Evolutionary conservation across 53 echinoderm and acorn worm species (phyloP).

Genomic region (Crossaster papposus): DNA sequence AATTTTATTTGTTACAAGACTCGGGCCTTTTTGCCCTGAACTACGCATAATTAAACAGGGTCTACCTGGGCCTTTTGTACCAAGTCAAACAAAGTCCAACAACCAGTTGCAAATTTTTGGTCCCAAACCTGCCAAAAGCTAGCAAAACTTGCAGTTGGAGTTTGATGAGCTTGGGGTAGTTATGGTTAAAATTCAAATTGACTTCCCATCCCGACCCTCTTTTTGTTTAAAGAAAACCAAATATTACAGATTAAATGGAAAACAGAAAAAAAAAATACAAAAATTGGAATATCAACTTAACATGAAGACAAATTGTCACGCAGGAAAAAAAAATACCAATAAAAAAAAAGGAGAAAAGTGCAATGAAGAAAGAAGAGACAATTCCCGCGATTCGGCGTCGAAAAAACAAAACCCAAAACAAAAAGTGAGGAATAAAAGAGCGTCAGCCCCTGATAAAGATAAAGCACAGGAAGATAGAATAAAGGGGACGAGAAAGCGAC

Average conservation of each 20-base stretch:
- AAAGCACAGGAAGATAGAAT: slow-evolving; percentile 38
- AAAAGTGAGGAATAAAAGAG: not conserved
- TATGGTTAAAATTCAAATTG: too few species aligned
- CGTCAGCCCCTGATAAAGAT: not conserved
- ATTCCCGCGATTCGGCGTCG: slow-evolving; percentile 13
- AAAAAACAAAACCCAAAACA: not conserved
- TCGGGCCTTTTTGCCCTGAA: too few species aligned
- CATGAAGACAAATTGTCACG: not conserved
- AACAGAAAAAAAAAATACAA: not conserved
- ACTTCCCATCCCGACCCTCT: too few species aligned
- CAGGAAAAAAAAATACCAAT: not conserved
- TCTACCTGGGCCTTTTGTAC: too few species aligned
- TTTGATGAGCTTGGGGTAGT: too few species aligned
- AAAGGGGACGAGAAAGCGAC: slow-evolving; percentile 41
- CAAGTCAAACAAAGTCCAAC: too few species aligned
- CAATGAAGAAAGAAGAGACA: not conserved
- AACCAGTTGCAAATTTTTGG: too few species aligned
- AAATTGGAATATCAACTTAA: not conserved
- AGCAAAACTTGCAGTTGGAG: too few species aligned
- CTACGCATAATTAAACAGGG: too few species aligned
- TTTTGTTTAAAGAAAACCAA: too few species aligned
- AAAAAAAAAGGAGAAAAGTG: not conserved
- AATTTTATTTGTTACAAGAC: too few species aligned
- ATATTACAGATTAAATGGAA: not conserved
- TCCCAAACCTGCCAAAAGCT: too few species aligned